phyloP scores from a whole-genome alignment of 2,113 vertebrate genomes.

The Microtus oregoni region DNA sequence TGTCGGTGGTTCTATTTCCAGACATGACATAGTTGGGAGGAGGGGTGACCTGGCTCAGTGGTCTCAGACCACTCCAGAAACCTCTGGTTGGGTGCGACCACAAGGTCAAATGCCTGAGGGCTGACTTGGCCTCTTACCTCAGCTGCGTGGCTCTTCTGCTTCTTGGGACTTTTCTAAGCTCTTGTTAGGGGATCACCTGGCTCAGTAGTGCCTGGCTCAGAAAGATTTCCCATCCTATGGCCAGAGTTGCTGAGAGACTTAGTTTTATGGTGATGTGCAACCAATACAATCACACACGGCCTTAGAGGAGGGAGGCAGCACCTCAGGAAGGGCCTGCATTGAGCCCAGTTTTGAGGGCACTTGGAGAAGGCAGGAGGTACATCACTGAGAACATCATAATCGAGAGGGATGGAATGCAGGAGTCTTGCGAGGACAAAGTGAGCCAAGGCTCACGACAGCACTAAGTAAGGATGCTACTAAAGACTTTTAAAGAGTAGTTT shows the following conservation, averaged over 20 bases:
- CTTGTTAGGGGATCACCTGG: not conserved
- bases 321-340: not conserved
- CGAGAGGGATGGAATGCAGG: too few species aligned
- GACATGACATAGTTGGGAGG: slow-evolving; percentile 61
- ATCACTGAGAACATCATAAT: not conserved
- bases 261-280: not conserved
- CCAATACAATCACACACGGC: not conserved
- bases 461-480: not conserved
- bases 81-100: slow-evolving; percentile 30
- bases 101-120: slow-evolving; percentile 27
- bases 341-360: not conserved
- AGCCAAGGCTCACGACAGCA: not conserved
- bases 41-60: not conserved
- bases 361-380: not conserved
- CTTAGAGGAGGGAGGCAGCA: not conserved
- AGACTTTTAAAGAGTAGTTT: not conserved
- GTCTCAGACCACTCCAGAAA: slow-evolving; percentile 51
- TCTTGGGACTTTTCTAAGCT: not conserved
- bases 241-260: not conserved
- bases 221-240: not conserved
- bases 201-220: not conserved
- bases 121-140: slow-evolving; percentile 53
- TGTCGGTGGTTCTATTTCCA: slow-evolving; percentile 40
- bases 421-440: not conserved
- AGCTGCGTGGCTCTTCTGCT: not conserved